phyloP scores from a whole-genome alignment of 64 coral and sea anemone genomes.

The Dendrophyllia cribrosa region DNA sequence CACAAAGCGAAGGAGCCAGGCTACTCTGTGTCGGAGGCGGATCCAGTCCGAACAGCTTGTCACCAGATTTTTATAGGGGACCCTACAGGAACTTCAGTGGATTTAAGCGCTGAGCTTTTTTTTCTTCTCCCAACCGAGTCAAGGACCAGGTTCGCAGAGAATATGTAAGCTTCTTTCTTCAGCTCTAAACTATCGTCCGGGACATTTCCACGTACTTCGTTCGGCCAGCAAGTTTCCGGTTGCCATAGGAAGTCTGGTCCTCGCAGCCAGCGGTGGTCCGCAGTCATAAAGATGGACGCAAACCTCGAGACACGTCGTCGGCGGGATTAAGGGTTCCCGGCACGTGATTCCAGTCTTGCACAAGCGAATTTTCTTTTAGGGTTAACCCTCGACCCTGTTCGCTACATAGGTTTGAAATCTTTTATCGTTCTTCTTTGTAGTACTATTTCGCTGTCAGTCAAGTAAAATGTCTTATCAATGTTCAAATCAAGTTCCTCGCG shows the following conservation, averaged over 20 bases:
- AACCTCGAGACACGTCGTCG: slow-evolving; percentile 41
- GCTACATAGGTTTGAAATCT: slow-evolving; percentile 11
- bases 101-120: neutral
- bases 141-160: neutral
- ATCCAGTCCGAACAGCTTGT: neutral
- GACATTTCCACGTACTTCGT: no score
- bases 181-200: no score
- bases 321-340: no score
- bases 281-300: neutral
- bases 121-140: no score
- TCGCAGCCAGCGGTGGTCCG: slow-evolving; percentile 16
- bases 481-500: no score
- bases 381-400: slow-evolving; percentile 18
- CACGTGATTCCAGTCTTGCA: slow-evolving; percentile 24
- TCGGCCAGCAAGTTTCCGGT: neutral
- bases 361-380: neutral
- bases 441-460: slow-evolving; percentile 26
- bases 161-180: no score
- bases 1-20: no score
- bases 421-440: slow-evolving; percentile 2
- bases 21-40: no score
- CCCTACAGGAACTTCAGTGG: neutral
- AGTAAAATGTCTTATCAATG: slow-evolving; percentile 1
- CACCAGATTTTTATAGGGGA: neutral
- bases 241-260: no score